phyloP scores from a whole-genome alignment of 2,797 vertebrate genomes.

The Sebastes variabilis region DNA sequence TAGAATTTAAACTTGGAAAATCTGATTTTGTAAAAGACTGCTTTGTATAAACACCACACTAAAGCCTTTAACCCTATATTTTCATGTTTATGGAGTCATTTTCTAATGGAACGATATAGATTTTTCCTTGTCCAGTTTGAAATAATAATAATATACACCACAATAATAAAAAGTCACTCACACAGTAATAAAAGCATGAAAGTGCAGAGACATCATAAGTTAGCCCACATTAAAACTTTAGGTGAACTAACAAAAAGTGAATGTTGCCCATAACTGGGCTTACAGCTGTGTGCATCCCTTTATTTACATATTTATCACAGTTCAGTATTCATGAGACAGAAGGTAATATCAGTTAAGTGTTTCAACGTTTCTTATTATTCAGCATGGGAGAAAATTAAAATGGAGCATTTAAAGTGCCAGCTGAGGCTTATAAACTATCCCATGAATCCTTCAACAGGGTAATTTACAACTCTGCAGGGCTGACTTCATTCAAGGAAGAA shows the following conservation, averaged over 20 bases:
- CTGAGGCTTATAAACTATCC: constrained; percentile 64
- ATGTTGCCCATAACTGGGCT: not conserved
- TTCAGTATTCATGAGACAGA: constrained; percentile 41
- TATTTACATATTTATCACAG: constrained; percentile 53
- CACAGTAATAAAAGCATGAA: not conserved
- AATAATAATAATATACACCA: not conserved
- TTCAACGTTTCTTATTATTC: constrained; percentile 57
- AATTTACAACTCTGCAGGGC: constrained; percentile 63
- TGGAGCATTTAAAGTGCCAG: constrained; percentile 56
- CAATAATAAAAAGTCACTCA: not conserved
- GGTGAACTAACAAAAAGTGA: not conserved
- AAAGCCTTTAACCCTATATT: not conserved
- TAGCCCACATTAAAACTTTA: constrained; percentile 17
- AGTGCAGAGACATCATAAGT: not conserved
- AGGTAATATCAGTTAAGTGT: constrained; percentile 55
- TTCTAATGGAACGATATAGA: not conserved
- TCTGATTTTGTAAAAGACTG: not conserved
- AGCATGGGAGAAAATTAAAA: constrained; percentile 55
- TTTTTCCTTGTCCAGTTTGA: not conserved
- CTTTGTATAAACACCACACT: not conserved
- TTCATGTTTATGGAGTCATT: not conserved
- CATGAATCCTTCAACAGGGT: constrained; percentile 60
- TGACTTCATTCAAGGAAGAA: constrained; percentile 57
- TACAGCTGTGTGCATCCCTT: constrained; percentile 16
- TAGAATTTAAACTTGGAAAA: not conserved